A percentile compares a stretch with the other conserved stretches of the same genome.
Conservation (phyloP, 1,140 invertebrate species). For the Cyphomyrmex costatus region DNA sequence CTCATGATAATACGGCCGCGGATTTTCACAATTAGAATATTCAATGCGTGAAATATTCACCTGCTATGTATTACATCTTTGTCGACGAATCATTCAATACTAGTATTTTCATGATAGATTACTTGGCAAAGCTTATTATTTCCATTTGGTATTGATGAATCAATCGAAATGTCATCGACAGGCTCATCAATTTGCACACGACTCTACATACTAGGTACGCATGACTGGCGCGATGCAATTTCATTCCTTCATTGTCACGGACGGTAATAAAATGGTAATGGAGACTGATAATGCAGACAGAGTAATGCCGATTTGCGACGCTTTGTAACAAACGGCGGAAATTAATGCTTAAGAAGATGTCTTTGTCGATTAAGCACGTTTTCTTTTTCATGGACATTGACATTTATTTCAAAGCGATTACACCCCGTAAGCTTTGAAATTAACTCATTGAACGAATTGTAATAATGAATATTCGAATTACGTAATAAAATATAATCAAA, state of each 20-base stretch:
- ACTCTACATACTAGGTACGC: slow-evolving; percentile 44
- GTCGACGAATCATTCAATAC: slow-evolving; percentile 63
- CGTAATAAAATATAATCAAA: slow-evolving; percentile 12
- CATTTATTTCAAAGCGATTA: neutral
- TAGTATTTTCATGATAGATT: slow-evolving; percentile 72
- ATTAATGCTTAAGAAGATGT: slow-evolving; percentile 32
- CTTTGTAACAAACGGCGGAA: slow-evolving; percentile 34
- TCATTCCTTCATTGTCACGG: slow-evolving; percentile 41
- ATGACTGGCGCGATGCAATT: slow-evolving; percentile 55
- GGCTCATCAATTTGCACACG: slow-evolving; percentile 45
- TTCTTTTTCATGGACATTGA: neutral
- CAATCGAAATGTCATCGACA: slow-evolving; percentile 55
- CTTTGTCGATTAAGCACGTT: neutral
- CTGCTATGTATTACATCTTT: slow-evolving; percentile 34
- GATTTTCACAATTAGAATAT: slow-evolving; percentile 62
- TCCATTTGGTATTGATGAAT: slow-evolving; percentile 61
- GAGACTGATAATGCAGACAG: slow-evolving; percentile 44
- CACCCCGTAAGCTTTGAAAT: neutral
- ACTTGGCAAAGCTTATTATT: slow-evolving; percentile 73
- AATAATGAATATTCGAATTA: neutral
- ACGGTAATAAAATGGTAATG: slow-evolving; percentile 41
- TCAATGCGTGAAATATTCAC: slow-evolving; percentile 52
- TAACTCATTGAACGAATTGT: neutral
- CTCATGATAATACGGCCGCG: slow-evolving; percentile 45
- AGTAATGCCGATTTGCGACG: slow-evolving; percentile 14